Evolutionary conservation across 2,797 vertebrate species (phyloP).

Genomic region (Poecilia gillii): DNA sequence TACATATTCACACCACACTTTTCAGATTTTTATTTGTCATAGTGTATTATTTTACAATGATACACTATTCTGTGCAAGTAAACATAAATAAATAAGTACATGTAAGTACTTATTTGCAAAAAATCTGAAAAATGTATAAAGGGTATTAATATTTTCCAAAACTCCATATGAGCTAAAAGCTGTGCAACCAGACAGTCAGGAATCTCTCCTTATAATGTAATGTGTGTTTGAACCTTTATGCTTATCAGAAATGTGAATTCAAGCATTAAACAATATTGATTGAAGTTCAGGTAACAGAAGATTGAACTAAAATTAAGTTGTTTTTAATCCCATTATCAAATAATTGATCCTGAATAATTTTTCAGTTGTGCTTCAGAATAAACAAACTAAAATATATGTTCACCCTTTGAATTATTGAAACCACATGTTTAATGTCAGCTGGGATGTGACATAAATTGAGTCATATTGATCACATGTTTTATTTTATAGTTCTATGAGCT

Average conservation of each 20-base stretch:
- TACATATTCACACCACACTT: background rate
- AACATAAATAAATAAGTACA: background rate
- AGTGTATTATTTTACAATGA: background rate
- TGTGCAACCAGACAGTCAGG: conserved; percentile 5
- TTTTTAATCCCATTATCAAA: background rate
- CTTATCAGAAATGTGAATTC: background rate
- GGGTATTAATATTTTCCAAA: background rate
- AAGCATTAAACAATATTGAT: background rate
- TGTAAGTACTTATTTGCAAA: no score
- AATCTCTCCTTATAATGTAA: conserved; percentile 1
- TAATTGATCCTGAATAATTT: background rate
- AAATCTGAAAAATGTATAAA: background rate
- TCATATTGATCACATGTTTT: background rate
- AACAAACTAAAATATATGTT: conserved; percentile 11
- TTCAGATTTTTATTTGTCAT: background rate
- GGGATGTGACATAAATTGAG: background rate
- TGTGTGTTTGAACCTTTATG: conserved; percentile 1
- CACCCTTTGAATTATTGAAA: background rate
- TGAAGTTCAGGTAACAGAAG: background rate
- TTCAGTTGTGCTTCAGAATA: conserved; percentile 25
- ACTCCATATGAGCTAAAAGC: conserved; percentile 12
- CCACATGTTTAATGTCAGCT: background rate
- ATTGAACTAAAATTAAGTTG: conserved; percentile 11
- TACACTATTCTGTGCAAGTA: background rate
- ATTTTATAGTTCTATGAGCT: background rate